These are phyloP conservation scores for Pseudococcus jackbeardsleyi DNA, from an alignment of 2,888 invertebrate genomes.

Conservation along the genomic window DNA sequence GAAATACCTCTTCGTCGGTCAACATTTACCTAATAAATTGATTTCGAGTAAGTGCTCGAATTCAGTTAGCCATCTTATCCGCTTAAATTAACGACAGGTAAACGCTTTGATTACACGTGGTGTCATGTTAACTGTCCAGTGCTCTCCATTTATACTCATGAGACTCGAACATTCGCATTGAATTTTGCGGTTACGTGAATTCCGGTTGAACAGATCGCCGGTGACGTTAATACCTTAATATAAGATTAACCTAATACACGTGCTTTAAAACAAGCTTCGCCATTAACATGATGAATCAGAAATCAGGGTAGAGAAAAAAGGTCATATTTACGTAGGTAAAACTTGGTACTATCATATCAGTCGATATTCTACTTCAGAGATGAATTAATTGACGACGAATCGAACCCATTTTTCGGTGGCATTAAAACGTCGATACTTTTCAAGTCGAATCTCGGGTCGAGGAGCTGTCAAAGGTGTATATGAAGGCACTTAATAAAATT, in stretches of 20 bases:
- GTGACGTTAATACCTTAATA: background rate
- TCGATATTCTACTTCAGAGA: too few relatives aligned
- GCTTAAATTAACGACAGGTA: background rate
- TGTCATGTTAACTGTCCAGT: slow-evolving; percentile 25
- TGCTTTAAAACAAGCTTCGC: background rate
- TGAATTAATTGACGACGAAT: too few relatives aligned
- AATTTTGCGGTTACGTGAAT: slow-evolving; percentile 21
- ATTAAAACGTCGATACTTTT: background rate
- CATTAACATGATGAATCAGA: background rate
- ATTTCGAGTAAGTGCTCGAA: too few relatives aligned
- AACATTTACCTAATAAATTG: too few relatives aligned
- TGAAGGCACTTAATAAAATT: background rate
- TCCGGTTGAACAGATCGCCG: background rate
- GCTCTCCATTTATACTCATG: background rate
- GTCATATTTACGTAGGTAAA: background rate
- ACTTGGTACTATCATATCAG: too few relatives aligned
- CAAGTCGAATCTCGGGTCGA: background rate
- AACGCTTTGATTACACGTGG: background rate
- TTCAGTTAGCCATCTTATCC: background rate
- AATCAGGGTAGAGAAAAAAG: background rate
- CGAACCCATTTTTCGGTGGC: background rate
- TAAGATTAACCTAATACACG: background rate
- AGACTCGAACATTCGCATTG: slow-evolving; percentile 1
- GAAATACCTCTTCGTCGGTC: too few relatives aligned
- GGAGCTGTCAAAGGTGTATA: background rate